Conservation (phyloP, 1,140 invertebrate genomes). For the Heliconius hewitsoni region DNA sequence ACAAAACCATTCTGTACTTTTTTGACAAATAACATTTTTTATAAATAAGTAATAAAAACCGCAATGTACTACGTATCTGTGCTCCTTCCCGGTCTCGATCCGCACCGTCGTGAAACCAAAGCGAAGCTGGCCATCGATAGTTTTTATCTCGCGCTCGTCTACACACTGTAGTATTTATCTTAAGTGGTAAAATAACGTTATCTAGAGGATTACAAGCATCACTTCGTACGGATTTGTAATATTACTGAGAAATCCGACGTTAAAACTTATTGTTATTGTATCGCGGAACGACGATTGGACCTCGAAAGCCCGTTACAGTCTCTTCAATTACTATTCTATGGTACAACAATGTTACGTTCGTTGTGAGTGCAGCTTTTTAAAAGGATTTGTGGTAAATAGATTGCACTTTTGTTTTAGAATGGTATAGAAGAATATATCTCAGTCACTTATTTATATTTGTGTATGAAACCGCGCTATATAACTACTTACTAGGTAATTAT, state of each 20-base stretch:
- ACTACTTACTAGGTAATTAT: too few species aligned
- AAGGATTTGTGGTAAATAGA: neutral
- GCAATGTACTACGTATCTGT: neutral
- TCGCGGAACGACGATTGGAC: neutral
- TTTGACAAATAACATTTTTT: too few species aligned
- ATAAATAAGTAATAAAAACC: neutral
- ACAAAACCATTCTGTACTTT: too few species aligned
- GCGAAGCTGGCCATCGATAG: constrained; percentile 11
- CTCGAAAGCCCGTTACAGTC: neutral
- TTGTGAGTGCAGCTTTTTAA: constrained; percentile 1
- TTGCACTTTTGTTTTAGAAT: neutral
- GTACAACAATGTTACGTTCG: neutral
- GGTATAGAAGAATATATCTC: too few species aligned
- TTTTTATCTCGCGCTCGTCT: constrained; percentile 6
- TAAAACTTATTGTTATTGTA: neutral
- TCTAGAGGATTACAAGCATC: constrained; percentile 11
- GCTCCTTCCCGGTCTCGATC: neutral
- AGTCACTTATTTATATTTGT: too few species aligned
- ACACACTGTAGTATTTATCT: constrained; percentile 5
- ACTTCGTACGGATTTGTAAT: constrained; percentile 1
- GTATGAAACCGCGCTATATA: too few species aligned
- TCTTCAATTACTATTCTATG: neutral
- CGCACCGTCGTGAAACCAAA: neutral
- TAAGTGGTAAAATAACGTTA: constrained; percentile 12
- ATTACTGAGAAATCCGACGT: constrained; percentile 4